Evolutionary conservation across 2,888 invertebrate species (phyloP), one percentile per base, ranked within the genome.

Genomic region (Stegophylla sp.): DNA sequence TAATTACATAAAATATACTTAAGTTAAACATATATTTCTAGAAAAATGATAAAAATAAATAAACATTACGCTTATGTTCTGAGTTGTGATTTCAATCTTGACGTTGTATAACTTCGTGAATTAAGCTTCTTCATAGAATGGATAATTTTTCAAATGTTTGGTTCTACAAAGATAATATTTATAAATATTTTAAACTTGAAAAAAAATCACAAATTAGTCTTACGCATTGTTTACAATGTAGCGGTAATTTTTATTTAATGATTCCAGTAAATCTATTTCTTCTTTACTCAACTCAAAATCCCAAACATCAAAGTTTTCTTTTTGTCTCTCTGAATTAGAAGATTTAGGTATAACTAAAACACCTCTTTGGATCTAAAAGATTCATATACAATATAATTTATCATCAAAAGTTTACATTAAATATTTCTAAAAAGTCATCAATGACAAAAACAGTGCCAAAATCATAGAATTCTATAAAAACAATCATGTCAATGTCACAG

Each of bases 121-220:
- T 85, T 85, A 87, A 82, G 85, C 87, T 83, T 86, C 86, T 82
- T 85, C 85, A 34, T 85, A 84, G 84, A 90, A 90, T 20, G 90
- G 90, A 85, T 88, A 90, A 83, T 89, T 85, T 83, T 87, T 86
- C 84, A 89, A 88, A 59, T 84, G 83, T 41, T 85, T 86, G 82
- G 85, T 85, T 23, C 88, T 88, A 84, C 73, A 85, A 85, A 63
- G 63, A 34, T 5, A 41, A 15, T 66, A 75, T 5, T 77, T 83
- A 34, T 34, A 34, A 34, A 34, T 34, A 83, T 45, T 15, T 28
- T 2, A n/a, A 2, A 23, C 28, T 12, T 34, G 45, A 43, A 17
- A 34, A 76, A 34, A 56, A 43, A 28, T 51, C 51, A 64, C 53
- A 41, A 28, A 34, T 17, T 7, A 34, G 34, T 82, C 83, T 77